Percentiles rank a stretch among this genome's conserved stretches.
phyloP scores from a whole-genome alignment of 2,113 vertebrate species.

The Callipepla squamata region DNA sequence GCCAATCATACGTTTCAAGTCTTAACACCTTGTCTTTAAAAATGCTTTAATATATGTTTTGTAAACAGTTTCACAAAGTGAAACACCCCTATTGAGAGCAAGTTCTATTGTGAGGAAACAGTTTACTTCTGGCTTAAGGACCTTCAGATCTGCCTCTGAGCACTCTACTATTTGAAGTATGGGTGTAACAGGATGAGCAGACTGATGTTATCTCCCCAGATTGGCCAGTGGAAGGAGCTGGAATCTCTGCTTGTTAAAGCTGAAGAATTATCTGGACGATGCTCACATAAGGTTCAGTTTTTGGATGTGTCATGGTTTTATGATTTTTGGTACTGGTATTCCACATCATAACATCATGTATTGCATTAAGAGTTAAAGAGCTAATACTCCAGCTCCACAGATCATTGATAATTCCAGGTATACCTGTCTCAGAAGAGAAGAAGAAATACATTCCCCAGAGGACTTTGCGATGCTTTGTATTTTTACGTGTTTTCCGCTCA shows the following conservation, averaged over 20 bases:
- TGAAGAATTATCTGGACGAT: too few relatives aligned
- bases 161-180: not conserved
- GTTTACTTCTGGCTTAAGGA: not conserved
- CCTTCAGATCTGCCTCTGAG: not conserved
- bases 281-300: too few relatives aligned
- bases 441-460: too few relatives aligned
- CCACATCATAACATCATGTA: too few relatives aligned
- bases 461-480: too few relatives aligned
- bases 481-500: too few relatives aligned
- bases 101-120: not conserved
- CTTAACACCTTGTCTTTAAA: not conserved
- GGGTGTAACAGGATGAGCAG: not conserved
- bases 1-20: not conserved
- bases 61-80: not conserved
- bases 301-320: too few relatives aligned
- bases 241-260: not conserved
- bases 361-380: too few relatives aligned
- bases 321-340: too few relatives aligned
- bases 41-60: not conserved
- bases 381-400: too few relatives aligned
- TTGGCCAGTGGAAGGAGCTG: not conserved
- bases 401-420: too few relatives aligned
- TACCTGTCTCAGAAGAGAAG: too few relatives aligned
- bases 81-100: not conserved
- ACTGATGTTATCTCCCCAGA: rapidly evolving